Evolutionary conservation across 2,113 vertebrate genomes (phyloP), one percentile per base, ranked within the genome.

Genomic region (Rhabdomys dilectus): DNA sequence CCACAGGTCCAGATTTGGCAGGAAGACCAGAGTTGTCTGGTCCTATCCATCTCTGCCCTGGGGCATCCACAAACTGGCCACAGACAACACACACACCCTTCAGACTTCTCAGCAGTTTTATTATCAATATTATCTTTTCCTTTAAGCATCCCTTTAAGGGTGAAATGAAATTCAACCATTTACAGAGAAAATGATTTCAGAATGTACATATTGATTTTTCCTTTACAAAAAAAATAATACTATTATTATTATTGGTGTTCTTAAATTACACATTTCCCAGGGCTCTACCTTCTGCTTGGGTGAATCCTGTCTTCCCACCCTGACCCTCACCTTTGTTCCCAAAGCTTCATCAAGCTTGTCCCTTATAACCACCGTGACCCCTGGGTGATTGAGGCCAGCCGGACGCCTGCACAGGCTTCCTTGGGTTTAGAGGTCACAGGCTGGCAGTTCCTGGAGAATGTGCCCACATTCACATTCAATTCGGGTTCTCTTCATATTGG

Each of bases 151-250:
- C 98, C 99, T 99, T 99, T 99, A 99, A 99, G 98, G 98, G 98
- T 98, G 99, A 99, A 99, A 99, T 99, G 98, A 99, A 99, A 98
- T 99, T 97, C 98, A 99, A 99, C 98, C 98, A 99, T 99, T 99
- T 99, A 99, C 98, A 99, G 98, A 99, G 98, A 99, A 99, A 99
- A 99, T 99, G 98, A 99, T 99, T 99, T 99, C 98, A 98, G 98
- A 98, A 98, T 98, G 98, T 98, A 99, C 98, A 98, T 98, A 98
- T 97, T 98, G 98, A 98, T 99, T 99, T 51, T 98, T 98, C 97
- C 96, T 98, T 98, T 99, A 98, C 98, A 98, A 99, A 99, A 99
- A 97, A 98, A 98, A 98, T 98, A 95, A 98, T 98, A 93, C 51
- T 97, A 96, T 97, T 98, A 58, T 81, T 39, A 82, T 82, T 81